Conservation (phyloP, 92 coral and sea anemone genomes). For the Meandrina meandrites region DNA sequence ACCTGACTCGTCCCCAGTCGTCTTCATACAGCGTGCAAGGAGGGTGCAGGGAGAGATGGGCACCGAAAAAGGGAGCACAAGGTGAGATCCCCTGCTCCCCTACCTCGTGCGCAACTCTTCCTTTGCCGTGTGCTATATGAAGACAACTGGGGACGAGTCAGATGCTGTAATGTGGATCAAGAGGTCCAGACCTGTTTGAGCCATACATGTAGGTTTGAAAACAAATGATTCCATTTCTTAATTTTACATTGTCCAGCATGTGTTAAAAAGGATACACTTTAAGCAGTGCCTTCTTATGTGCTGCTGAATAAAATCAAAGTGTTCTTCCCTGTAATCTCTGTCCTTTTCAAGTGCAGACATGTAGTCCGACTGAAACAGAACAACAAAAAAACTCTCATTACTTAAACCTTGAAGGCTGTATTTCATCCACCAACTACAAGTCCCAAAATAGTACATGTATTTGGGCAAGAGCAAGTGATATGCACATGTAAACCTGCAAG, state of each 20-base stretch:
- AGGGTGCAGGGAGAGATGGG: too few relatives aligned
- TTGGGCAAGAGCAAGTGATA: background rate
- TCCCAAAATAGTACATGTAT: too few relatives aligned
- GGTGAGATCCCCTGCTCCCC: too few relatives aligned
- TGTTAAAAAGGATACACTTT: slow-evolving; percentile 85
- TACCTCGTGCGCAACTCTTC: too few relatives aligned
- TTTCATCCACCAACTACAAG: background rate
- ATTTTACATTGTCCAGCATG: background rate
- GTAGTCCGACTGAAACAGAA: slow-evolving; percentile 81
- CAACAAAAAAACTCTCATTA: background rate
- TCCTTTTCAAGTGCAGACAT: slow-evolving; percentile 93
- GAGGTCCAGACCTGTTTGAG: too few relatives aligned
- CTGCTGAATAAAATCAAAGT: slow-evolving; percentile 98
- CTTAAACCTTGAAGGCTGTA: background rate
- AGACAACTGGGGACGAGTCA: too few relatives aligned
- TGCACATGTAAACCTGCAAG: background rate
- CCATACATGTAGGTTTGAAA: too few relatives aligned
- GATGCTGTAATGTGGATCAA: too few relatives aligned
- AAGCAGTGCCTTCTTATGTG: slow-evolving; percentile 95
- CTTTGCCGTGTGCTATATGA: too few relatives aligned
- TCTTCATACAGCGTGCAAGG: too few relatives aligned
- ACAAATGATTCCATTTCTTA: background rate
- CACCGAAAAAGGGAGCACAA: too few relatives aligned
- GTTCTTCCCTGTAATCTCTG: slow-evolving; percentile 94
- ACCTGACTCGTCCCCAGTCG: too few relatives aligned